Evolutionary conservation across 2,797 vertebrate species (phyloP).

Genomic region (Tadarida brasiliensis): DNA sequence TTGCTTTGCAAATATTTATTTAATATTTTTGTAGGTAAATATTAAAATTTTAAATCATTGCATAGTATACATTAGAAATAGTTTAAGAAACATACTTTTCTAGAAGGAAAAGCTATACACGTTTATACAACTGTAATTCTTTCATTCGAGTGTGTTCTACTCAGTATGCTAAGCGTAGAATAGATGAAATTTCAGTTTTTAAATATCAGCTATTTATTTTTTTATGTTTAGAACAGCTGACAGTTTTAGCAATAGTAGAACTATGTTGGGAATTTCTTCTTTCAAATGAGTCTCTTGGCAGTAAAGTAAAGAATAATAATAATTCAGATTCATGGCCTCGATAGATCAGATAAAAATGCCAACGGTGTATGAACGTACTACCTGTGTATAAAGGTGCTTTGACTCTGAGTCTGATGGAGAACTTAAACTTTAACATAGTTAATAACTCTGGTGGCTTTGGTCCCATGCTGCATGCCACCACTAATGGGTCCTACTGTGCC

Average conservation of each 20-base stretch:
- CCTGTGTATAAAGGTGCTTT: neutral
- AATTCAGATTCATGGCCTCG: neutral
- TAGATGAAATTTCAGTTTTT: neutral
- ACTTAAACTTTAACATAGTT: neutral
- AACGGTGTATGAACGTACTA: neutral
- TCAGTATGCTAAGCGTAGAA: neutral
- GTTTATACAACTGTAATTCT: neutral
- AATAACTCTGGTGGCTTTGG: neutral
- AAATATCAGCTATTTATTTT: slow-evolving; percentile 39
- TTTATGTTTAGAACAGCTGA: slow-evolving; percentile 35
- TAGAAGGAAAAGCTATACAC: neutral
- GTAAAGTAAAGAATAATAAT: neutral
- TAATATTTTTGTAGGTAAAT: neutral
- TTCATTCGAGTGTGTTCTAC: neutral
- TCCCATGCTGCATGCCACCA: neutral
- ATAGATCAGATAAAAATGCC: neutral
- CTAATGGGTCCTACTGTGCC: slow-evolving; percentile 17
- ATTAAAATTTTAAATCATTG: neutral
- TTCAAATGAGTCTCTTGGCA: neutral
- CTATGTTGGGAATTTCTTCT: neutral
- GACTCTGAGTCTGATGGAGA: neutral
- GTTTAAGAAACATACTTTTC: neutral
- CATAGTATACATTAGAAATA: neutral
- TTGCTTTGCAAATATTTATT: neutral
- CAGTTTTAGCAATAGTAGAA: neutral